Evolutionary conservation across 2,113 vertebrate genomes (phyloP), one percentile per base, ranked within the genome.

Genomic region (Gymnocephalus cernua): DNA sequence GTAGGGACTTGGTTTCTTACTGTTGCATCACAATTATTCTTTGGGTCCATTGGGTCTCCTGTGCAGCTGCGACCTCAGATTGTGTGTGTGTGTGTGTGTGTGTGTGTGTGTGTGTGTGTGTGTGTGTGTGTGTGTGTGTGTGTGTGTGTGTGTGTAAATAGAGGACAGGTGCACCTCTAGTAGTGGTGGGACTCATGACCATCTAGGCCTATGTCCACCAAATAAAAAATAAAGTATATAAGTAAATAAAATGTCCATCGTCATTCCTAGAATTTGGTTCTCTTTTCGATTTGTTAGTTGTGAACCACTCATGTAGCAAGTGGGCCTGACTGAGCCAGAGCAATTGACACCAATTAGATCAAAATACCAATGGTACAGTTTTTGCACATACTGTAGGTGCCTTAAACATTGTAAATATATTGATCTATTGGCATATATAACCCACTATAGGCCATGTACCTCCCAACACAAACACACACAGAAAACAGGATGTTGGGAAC

Each of bases 11-110:
- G 63, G 79, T 93, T 93, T 93, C 89, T 77, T 25, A 29, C 77
- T 62, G 83, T 95, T 95, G 92, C 93, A 93, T 95, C 94, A 94
- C 81, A 79, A 71, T 83, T 65, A 74, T 74, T 83, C 67, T 54
- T 41, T 23, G 48, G 70, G 70, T 89, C 88, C 86, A 76, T 16
- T 85, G 83, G 88, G 90, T 93, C 57, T 79, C 65, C 57, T 87
- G 78, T 84, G 73, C 84, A 90, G 80, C 88, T 82, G 87, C 82
- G 67, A 80, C 84, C 86, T 87, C 74, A 84, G 74, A 83, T 91
- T 91, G 53, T 80, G 72, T 61, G 71, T 67, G 38, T 62, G 61
- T 73, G 53, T 79, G n/a, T 57, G 48, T 48, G 54, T 32, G 38
- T 11, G 32, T 71, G 62, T 41, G 38, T 41, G 38, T 41, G 71